phyloP scores from a whole-genome alignment of 2,888 invertebrate genomes.

The Tribolium freemani region DNA sequence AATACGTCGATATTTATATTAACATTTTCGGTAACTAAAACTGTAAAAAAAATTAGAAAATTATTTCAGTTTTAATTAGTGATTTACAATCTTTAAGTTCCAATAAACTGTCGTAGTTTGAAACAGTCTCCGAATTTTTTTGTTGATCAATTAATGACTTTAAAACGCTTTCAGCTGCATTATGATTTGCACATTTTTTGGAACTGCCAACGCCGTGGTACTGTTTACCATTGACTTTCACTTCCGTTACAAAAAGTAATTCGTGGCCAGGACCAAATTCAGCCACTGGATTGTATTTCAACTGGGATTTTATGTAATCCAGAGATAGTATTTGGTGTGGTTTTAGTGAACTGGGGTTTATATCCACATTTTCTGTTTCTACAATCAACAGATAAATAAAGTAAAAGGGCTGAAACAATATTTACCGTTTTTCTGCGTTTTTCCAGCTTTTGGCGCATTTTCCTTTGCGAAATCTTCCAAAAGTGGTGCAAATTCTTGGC shows the following conservation, averaged over 20 bases:
- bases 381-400: background rate
- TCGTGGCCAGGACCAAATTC: background rate
- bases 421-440: background rate
- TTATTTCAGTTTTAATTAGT: background rate
- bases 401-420: background rate
- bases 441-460: background rate
- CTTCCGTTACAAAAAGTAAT: background rate
- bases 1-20: background rate
- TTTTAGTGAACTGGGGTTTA: background rate
- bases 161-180: background rate
- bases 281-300: background rate
- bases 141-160: background rate
- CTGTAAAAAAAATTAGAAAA: background rate
- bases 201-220: background rate
- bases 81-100: background rate
- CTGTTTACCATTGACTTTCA: background rate
- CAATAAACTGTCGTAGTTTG: background rate
- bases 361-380: background rate
- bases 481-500: no score
- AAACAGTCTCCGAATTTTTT: background rate
- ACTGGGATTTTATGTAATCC: background rate
- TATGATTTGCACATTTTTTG: background rate
- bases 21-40: background rate
- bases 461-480: background rate
- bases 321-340: background rate